These are phyloP conservation scores for Dione juno DNA, from an alignment of 2,888 invertebrate genomes.

Conservation along the genomic window DNA sequence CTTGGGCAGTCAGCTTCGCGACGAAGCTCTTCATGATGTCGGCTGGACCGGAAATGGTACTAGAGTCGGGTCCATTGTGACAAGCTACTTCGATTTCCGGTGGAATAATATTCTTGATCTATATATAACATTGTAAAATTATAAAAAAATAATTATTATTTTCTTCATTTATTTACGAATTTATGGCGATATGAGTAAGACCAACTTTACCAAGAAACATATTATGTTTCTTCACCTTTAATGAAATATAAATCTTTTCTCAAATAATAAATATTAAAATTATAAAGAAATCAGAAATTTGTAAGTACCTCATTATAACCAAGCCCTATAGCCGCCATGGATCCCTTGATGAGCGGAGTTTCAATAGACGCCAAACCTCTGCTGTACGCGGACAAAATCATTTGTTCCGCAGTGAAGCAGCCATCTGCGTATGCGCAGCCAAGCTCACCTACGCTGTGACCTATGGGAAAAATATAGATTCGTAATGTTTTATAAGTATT, in stretches of 20 bases:
- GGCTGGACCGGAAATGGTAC: constrained; percentile 95
- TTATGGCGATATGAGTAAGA: no score
- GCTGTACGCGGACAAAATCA: constrained; percentile 92
- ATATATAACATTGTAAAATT: constrained; percentile 28
- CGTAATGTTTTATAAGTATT: not conserved
- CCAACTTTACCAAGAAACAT: no score
- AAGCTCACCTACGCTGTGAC: constrained; percentile 97
- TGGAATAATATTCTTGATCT: constrained; percentile 87
- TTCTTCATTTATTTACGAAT: no score
- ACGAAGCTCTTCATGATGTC: constrained; percentile 87
- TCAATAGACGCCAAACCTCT: constrained; percentile 90
- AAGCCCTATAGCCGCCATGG: constrained; percentile 94
- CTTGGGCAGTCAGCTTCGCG: constrained; percentile 85
- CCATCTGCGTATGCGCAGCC: constrained; percentile 98
- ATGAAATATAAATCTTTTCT: no score
- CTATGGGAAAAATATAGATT: constrained; percentile 60
- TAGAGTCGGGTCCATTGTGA: constrained; percentile 92
- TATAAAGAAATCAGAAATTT: not conserved
- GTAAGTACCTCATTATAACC: constrained; percentile 80
- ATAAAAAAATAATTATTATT: no score
- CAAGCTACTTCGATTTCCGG: constrained; percentile 92
- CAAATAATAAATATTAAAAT: no score
- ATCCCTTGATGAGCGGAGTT: constrained; percentile 87
- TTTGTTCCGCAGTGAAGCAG: constrained; percentile 93
- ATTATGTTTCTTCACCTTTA: no score